A percentile compares a stretch with the other conserved stretches of the same genome.
Conservation (phyloP, 2,797 vertebrate genomes). For the Urocyon cinereoargenteus region DNA sequence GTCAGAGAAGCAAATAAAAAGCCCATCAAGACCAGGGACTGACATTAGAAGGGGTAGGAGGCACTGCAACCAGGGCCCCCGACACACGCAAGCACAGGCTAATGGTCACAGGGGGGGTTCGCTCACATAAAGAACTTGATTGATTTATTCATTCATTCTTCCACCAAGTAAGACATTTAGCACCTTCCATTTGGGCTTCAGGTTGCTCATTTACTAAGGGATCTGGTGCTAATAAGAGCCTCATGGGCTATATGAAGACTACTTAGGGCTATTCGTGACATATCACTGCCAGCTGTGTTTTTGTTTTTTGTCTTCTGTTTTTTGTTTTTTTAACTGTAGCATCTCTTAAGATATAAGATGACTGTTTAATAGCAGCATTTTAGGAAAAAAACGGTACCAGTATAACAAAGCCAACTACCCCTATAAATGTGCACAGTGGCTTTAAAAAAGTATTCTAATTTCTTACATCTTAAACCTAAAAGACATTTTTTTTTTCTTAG, state of each 20-base stretch:
- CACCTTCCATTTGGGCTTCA: background rate
- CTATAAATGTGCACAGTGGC: background rate
- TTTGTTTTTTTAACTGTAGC: background rate
- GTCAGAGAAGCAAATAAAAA: conserved; percentile 60
- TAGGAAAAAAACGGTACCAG: background rate
- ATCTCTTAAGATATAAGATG: background rate
- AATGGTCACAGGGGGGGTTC: background rate
- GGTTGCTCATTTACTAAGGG: background rate
- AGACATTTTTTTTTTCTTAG: background rate
- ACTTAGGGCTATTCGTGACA: background rate
- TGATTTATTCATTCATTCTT: conserved; percentile 29
- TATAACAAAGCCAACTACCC: background rate
- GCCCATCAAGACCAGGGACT: background rate
- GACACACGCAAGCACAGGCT: conserved; percentile 8
- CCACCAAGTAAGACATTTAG: background rate
- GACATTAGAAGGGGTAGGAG: background rate
- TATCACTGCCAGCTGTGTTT: background rate
- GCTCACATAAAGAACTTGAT: background rate
- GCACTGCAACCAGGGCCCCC: background rate
- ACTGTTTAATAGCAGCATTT: background rate
- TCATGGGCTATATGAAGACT: background rate
- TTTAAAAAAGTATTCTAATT: conserved; percentile 19
- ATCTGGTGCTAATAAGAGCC: background rate
- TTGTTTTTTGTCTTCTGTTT: background rate
- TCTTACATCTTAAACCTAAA: background rate